These are phyloP conservation scores for Pseudorectes ferrugineus DNA, from an alignment of 2,113 vertebrate genomes.

Conservation along the genomic window DNA sequence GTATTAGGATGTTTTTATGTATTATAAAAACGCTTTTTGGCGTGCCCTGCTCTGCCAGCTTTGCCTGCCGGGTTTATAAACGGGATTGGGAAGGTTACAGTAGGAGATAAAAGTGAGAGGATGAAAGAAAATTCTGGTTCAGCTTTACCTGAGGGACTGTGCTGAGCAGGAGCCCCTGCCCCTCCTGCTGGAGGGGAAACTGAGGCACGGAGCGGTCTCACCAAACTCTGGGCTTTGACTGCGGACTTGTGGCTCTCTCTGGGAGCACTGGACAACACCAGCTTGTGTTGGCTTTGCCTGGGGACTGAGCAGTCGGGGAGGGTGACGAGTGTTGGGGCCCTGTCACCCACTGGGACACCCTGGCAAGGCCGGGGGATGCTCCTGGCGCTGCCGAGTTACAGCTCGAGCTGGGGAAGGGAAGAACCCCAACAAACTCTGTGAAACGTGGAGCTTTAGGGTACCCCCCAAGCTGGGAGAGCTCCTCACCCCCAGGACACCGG, in stretches of 20 bases:
- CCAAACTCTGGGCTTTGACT: not conserved
- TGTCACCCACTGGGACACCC: fast-evolving
- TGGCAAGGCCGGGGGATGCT: not conserved
- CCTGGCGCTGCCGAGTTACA: not conserved
- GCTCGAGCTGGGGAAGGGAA: not conserved
- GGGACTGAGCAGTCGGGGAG: not conserved
- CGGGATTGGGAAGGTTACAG: not conserved
- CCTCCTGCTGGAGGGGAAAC: not conserved
- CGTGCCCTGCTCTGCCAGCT: not conserved
- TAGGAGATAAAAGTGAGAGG: not conserved
- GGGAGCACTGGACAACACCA: not conserved
- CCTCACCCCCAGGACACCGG: not conserved
- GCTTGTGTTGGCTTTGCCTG: fast-evolving
- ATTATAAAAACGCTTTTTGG: not conserved
- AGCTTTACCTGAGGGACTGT: not conserved
- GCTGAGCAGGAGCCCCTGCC: not conserved
- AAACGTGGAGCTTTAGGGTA: not conserved
- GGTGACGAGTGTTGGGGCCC: not conserved
- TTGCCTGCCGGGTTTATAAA: not conserved
- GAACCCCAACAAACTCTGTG: not conserved
- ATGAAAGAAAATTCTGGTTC: not conserved
- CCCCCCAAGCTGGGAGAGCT: not conserved
- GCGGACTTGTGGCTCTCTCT: not conserved
- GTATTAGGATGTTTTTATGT: not conserved
- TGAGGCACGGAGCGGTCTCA: not conserved